A percentile compares a stretch with the other conserved stretches of the same genome.
phyloP scores from a whole-genome alignment of 2,797 vertebrate species.

The Salarias fasciatus region DNA sequence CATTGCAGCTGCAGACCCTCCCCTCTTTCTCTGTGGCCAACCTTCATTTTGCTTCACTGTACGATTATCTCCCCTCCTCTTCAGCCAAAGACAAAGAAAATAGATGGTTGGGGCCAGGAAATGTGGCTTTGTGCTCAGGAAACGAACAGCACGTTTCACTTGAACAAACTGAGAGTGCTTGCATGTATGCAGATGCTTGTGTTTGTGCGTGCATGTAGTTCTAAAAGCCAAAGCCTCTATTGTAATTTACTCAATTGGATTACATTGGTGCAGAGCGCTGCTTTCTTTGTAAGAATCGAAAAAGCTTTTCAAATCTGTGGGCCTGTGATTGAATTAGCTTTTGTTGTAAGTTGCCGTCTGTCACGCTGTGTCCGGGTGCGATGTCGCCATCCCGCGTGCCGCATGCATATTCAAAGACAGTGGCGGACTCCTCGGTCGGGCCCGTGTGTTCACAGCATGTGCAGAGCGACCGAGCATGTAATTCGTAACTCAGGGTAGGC shows the following conservation, averaged over 20 bases:
- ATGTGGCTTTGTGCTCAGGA: slow-evolving; percentile 39
- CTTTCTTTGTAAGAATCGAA: slow-evolving; percentile 31
- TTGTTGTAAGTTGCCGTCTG: slow-evolving; percentile 46
- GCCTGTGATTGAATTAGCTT: slow-evolving; percentile 59
- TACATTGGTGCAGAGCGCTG: slow-evolving; percentile 52
- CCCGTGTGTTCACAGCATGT: slow-evolving; percentile 30
- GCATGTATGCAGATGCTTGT: slow-evolving; percentile 21
- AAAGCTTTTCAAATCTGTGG: slow-evolving; percentile 48
- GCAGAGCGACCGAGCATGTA: slow-evolving; percentile 48
- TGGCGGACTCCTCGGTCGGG: slow-evolving; percentile 23
- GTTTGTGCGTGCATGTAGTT: slow-evolving; percentile 12
- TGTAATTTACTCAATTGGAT: slow-evolving; percentile 63
- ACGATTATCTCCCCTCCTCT: slow-evolving; percentile 38
- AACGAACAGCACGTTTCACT: slow-evolving; percentile 30
- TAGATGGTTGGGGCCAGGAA: slow-evolving; percentile 38
- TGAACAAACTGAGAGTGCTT: slow-evolving; percentile 30
- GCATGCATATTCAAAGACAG: slow-evolving; percentile 45
- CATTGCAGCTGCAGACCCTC: slow-evolving; percentile 25
- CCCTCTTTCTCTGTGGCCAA: slow-evolving; percentile 17
- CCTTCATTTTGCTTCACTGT: slow-evolving; percentile 25
- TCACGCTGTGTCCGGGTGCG: slow-evolving; percentile 22
- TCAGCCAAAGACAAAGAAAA: slow-evolving; percentile 47
- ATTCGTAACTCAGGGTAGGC: slow-evolving; percentile 46
- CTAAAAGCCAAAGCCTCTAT: slow-evolving; percentile 45
- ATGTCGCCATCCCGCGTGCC: slow-evolving; percentile 11